A percentile compares a stretch with the other conserved stretches of the same genome.
Conservation (phyloP, 1,140 invertebrate genomes). For the Piezodorus guildinii region DNA sequence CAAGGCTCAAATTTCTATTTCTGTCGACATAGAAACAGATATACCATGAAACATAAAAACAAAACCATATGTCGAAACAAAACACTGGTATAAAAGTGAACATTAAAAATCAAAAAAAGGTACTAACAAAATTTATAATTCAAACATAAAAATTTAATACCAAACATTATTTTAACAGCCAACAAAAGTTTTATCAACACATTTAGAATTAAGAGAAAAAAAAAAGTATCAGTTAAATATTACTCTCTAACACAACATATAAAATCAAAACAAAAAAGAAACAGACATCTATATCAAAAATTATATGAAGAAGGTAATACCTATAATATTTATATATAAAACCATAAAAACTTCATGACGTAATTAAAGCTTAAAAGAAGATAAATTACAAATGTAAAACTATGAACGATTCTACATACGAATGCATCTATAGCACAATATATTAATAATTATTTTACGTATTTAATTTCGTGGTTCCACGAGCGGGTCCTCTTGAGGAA, state of each 20-base stretch:
- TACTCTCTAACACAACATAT: not conserved
- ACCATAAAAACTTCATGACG: not conserved
- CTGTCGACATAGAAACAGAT: not conserved
- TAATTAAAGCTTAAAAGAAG: conserved; percentile 19
- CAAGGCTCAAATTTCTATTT: too few relatives aligned
- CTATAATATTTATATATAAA: conserved; percentile 3
- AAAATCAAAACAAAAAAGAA: conserved; percentile 6
- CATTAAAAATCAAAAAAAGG: conserved; percentile 12
- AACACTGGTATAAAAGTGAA: too few relatives aligned
- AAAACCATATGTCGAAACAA: too few relatives aligned
- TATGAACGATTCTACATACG: conserved; percentile 15
- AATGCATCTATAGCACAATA: conserved; percentile 8
- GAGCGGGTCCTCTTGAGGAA: not conserved
- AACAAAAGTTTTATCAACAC: conserved; percentile 12
- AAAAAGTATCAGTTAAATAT: not conserved
- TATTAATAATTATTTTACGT: conserved; percentile 10
- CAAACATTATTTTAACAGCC: conserved; percentile 12
- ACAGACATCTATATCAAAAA: conserved; percentile 6
- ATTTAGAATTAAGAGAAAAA: conserved; percentile 7
- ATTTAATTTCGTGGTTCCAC: conserved; percentile 9
- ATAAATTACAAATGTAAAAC: conserved; percentile 14
- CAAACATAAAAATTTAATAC: conserved; percentile 10
- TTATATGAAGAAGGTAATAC: conserved; percentile 13
- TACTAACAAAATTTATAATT: conserved; percentile 10
- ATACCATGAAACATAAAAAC: not conserved